Conservation (phyloP, 2,797 vertebrate species). For the Phoebastria nigripes region DNA sequence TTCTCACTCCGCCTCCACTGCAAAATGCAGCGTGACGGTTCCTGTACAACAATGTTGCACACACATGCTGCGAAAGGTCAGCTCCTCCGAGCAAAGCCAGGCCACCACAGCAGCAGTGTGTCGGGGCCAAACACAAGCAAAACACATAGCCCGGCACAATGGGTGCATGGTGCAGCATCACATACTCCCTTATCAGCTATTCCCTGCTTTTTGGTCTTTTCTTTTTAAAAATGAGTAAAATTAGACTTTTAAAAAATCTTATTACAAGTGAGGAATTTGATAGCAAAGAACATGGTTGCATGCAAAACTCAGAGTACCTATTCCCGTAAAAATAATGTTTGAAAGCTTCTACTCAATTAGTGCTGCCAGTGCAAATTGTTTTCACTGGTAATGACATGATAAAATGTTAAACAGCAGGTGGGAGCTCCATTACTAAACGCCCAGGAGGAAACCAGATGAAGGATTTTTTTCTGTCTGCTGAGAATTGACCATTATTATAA, state of each 20-base stretch:
- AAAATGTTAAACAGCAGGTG: slow-evolving; percentile 47
- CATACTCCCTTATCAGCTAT: not conserved
- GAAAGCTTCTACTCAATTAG: not conserved
- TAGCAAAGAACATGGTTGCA: fast-evolving
- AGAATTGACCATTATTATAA: slow-evolving; percentile 51
- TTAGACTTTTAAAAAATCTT: not conserved
- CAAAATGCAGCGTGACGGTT: fast-evolving
- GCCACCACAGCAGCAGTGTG: not conserved
- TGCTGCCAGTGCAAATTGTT: not conserved
- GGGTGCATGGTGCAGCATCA: fast-evolving
- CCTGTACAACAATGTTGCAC: fast-evolving
- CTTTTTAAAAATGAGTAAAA: not conserved
- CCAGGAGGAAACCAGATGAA: slow-evolving; percentile 41
- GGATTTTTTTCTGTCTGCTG: not conserved
- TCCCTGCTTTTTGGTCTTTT: not conserved
- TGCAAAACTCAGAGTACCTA: not conserved
- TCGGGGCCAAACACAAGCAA: not conserved
- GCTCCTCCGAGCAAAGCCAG: not conserved
- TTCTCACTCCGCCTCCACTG: fast-evolving
- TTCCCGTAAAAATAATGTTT: not conserved
- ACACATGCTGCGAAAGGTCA: not conserved
- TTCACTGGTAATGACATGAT: not conserved
- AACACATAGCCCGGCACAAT: fast-evolving
- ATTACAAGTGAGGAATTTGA: not conserved
- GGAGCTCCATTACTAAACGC: slow-evolving; percentile 49